Conservation (phyloP, 1,140 invertebrate species). For the Acromyrmex charruanus region DNA sequence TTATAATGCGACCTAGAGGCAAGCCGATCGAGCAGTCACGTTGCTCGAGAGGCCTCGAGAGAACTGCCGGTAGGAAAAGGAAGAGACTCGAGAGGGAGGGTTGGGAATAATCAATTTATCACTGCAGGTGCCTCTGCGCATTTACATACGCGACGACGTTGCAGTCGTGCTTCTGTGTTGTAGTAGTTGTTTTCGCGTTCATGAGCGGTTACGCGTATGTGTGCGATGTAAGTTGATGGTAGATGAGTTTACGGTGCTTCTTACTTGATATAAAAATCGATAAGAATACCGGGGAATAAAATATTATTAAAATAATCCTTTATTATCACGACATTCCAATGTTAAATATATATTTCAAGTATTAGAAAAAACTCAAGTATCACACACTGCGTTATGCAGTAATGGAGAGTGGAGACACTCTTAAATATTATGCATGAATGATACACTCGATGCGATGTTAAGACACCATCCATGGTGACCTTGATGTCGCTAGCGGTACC, state of each 20-base stretch:
- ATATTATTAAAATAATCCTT: conserved; percentile 1
- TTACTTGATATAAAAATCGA: conserved; percentile 13
- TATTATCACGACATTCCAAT: not conserved
- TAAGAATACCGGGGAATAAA: not conserved
- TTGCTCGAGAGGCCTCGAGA: conserved; percentile 61
- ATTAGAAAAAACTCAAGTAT: conserved; percentile 1
- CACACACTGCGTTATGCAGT: not conserved
- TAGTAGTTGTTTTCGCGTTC: conserved; percentile 73
- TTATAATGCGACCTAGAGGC: conserved; percentile 76
- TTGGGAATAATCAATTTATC: conserved; percentile 83
- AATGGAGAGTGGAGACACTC: not conserved
- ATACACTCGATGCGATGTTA: conserved; percentile 24
- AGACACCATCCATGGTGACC: conserved; percentile 51
- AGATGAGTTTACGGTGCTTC: conserved; percentile 37
- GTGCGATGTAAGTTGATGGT: conserved; percentile 75
- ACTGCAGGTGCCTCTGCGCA: conserved; percentile 82
- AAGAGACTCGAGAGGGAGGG: conserved; percentile 44
- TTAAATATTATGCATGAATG: not conserved
- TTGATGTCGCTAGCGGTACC: conserved; percentile 59
- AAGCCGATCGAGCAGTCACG: conserved; percentile 62
- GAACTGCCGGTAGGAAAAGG: conserved; percentile 40
- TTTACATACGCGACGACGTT: conserved; percentile 84
- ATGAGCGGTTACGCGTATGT: conserved; percentile 58
- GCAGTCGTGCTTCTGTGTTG: conserved; percentile 79
- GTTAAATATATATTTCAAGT: not conserved